Conservation (phyloP, 1,140 invertebrate genomes). For the Brachionus sp. region DNA sequence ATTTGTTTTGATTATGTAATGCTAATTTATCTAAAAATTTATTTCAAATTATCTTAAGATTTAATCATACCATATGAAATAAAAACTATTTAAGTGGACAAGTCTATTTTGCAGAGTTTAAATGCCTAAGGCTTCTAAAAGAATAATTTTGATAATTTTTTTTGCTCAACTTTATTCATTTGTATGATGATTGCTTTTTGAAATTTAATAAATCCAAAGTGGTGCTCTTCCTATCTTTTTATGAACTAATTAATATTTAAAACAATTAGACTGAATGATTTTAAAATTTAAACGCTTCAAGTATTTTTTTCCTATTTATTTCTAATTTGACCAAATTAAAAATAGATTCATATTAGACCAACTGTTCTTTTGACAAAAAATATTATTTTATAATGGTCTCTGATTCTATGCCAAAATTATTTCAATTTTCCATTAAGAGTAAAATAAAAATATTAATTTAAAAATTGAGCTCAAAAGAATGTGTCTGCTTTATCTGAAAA, state of each 20-base stretch:
- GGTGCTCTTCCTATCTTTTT: not conserved
- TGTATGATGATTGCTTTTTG: not conserved
- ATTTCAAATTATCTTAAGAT: too few relatives aligned
- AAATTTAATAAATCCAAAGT: not conserved
- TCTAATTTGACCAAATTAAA: not conserved
- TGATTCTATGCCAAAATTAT: too few relatives aligned
- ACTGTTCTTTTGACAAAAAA: not conserved
- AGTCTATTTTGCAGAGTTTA: not conserved
- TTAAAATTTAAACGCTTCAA: conserved; percentile 13
- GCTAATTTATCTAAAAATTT: too few relatives aligned
- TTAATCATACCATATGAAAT: too few relatives aligned
- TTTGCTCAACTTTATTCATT: not conserved
- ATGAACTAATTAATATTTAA: not conserved
- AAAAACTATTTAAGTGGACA: too few relatives aligned
- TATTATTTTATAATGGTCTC: not conserved
- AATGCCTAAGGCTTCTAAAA: not conserved
- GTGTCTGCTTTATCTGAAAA: too few relatives aligned
- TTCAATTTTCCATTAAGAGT: too few relatives aligned
- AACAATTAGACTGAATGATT: not conserved
- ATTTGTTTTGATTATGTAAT: too few relatives aligned
- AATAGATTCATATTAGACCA: not conserved
- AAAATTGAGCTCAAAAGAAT: too few relatives aligned
- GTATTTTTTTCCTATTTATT: not conserved
- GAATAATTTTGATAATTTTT: not conserved
- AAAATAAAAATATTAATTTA: too few relatives aligned